phyloP scores from a whole-genome alignment of 2,797 vertebrate species.

The Babyrousa celebensis region DNA sequence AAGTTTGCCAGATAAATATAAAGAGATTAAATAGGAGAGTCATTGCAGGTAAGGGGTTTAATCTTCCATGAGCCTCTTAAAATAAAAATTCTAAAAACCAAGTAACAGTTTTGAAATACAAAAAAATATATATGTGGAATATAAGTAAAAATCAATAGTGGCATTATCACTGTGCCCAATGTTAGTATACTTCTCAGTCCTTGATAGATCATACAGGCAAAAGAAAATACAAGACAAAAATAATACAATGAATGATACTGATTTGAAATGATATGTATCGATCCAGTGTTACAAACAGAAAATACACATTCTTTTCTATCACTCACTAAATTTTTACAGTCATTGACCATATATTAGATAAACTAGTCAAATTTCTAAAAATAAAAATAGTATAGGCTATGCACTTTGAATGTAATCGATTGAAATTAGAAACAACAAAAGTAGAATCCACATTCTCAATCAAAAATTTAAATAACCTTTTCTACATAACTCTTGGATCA shows the following conservation, averaged over 20 bases:
- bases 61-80: not conserved
- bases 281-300: not conserved
- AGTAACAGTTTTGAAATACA: not conserved
- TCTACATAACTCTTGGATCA: not conserved
- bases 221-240: not conserved
- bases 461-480: not conserved
- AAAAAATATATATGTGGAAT: not conserved
- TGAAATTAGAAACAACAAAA: slow-evolving; percentile 6
- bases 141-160: not conserved
- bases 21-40: not conserved
- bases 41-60: not conserved
- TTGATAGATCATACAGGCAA: not conserved
- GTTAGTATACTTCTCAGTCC: not conserved
- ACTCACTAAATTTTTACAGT: not conserved
- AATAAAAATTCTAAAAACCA: not conserved
- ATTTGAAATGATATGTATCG: not conserved
- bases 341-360: not conserved
- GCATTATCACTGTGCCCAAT: not conserved
- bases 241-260: not conserved
- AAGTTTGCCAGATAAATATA: not conserved
- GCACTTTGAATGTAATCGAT: not conserved
- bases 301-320: not conserved
- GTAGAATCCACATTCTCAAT: not conserved
- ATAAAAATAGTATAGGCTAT: not conserved
- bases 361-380: not conserved